Evolutionary conservation across 53 echinoderm and acorn worm genomes (phyloP), one percentile per base, ranked within the genome.

Genomic region (Paracentrotus lividus): DNA sequence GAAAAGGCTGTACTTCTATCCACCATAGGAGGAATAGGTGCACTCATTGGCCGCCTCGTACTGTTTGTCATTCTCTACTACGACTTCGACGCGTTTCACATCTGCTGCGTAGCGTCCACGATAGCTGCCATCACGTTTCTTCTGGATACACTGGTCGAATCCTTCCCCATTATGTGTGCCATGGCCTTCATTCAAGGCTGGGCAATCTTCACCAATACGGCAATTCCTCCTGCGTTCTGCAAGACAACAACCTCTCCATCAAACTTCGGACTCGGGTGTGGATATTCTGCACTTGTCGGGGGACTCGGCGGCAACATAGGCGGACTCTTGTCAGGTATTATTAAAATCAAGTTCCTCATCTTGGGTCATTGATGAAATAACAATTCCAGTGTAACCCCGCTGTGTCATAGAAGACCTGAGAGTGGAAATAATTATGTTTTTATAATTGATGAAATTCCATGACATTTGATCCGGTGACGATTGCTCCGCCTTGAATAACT

Each of bases 211-310:
- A 67, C 67, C 67, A 67, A 29, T 32, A 67, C 67, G 5, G 67
- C 67, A 9, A 29, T 67, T 7, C 31, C 31, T 33, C 34, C 67
- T 13, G 67, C 31, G 4, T 67, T 67, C 67, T 67, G 67, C 67
- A 67, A 67, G 67, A 67, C 10, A 14, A 67, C 67, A 32, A 32
- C 31, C 9, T 67, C 67, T 29, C 31, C 29, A 6, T 32, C 29
- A 5, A 67, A 67, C 13, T 67, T 67, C 13, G 67, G 67, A 32
- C 31, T 67, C 2, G 67, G 67, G 32, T 32, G 34, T 24, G 67
- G 31, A 67, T 67, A 67, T 67, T 29, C 88, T 93, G 42, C 88
- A 54, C 86, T 86, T 93, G 21, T 93, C 56, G 78, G 47, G 88
- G 38, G 75, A 51, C 27, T 67, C 32, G 67, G 67, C 33, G 67